A percentile compares a stretch with the other conserved stretches of the same genome.
These are phyloP conservation scores for Falcaria lacertinaria DNA, from an alignment of 2,888 invertebrate genomes.

Conservation along the genomic window DNA sequence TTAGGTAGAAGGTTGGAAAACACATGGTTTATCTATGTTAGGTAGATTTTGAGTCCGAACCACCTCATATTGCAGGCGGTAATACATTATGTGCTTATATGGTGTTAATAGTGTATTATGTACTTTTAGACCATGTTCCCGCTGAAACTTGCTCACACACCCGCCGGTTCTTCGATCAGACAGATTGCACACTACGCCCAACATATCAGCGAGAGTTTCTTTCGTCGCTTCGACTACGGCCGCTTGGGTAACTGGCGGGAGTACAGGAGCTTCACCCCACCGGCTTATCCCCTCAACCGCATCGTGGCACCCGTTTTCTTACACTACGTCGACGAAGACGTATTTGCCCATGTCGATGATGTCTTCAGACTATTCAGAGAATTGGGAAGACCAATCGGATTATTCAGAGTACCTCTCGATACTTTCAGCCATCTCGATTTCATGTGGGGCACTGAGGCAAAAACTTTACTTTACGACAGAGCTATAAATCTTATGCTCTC, in stretches of 20 bases:
- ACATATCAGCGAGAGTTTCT: slow-evolving; percentile 65
- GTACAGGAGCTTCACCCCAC: slow-evolving; percentile 76
- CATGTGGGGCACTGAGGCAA: slow-evolving; percentile 81
- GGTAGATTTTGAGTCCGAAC: too few relatives aligned
- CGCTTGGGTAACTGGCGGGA: slow-evolving; percentile 58
- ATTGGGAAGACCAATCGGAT: slow-evolving; percentile 68
- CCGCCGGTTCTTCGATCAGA: slow-evolving; percentile 83
- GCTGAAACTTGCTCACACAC: slow-evolving; percentile 81
- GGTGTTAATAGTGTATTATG: background rate
- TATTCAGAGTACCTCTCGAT: slow-evolving; percentile 73
- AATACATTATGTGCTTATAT: background rate
- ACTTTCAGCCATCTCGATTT: slow-evolving; percentile 84
- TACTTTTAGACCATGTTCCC: slow-evolving; percentile 81
- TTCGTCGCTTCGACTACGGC: slow-evolving; percentile 77
- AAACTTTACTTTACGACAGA: slow-evolving; percentile 74
- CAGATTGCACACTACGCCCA: slow-evolving; percentile 86
- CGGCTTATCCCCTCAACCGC: slow-evolving; percentile 73
- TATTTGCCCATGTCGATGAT: slow-evolving; percentile 73
- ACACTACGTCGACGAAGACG: slow-evolving; percentile 81
- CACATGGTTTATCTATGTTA: too few relatives aligned
- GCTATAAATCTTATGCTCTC: slow-evolving; percentile 66
- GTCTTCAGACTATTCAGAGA: slow-evolving; percentile 64
- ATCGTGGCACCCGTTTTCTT: slow-evolving; percentile 79
- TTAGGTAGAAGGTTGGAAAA: too few relatives aligned
- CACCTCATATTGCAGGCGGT: background rate